Evolutionary conservation across 2,113 vertebrate species (phyloP).

Genomic region (Ceyx melanurus): DNA sequence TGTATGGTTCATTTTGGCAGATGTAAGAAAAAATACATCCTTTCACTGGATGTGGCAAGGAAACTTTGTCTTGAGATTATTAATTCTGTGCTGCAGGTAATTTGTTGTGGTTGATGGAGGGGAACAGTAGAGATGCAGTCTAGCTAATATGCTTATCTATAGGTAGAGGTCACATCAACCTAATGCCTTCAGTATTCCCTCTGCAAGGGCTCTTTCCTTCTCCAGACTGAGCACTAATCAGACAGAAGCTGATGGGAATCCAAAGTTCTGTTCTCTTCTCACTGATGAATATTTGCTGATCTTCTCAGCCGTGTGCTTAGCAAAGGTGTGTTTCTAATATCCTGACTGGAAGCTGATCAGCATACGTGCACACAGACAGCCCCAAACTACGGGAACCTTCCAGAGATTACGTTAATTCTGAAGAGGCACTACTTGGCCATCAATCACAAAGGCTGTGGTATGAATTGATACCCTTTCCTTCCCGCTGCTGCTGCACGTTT

Average conservation of each 20-base stretch:
- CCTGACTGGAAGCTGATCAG: slow-evolving; percentile 37
- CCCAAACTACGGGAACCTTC: neutral
- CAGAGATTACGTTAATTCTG: slow-evolving; percentile 15
- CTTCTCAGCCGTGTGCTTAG: neutral
- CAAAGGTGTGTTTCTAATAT: slow-evolving; percentile 1
- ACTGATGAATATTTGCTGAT: neutral
- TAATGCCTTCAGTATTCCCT: neutral
- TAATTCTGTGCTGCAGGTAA: neutral
- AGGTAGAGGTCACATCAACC: neutral
- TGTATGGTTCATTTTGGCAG: neutral
- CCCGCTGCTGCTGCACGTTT: neutral
- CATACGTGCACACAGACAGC: neutral
- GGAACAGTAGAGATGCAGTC: neutral
- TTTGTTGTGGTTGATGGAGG: neutral
- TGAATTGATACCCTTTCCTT: neutral
- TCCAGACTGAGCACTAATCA: neutral
- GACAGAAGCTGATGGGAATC: neutral
- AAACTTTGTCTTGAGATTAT: neutral
- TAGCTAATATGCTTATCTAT: neutral
- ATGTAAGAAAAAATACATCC: neutral
- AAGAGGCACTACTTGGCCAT: neutral
- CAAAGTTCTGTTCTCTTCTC: neutral
- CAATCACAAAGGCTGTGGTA: neutral
- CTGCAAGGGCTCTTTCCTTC: neutral
- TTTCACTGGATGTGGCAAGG: neutral